Conservation (phyloP, 2,797 vertebrate species). For the Valencia hispanica region DNA sequence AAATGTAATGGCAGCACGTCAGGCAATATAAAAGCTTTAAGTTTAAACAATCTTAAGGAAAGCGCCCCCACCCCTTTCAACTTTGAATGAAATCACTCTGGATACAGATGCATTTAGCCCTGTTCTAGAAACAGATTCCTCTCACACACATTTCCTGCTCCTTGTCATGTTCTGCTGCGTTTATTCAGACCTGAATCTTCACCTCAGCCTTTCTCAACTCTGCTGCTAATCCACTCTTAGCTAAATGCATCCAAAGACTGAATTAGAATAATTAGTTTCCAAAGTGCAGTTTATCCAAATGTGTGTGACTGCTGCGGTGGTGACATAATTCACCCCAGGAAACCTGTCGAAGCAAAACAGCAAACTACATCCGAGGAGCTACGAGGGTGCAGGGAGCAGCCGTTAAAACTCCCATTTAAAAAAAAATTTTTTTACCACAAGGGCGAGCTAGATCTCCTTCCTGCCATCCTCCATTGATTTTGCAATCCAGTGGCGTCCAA, state of each 20-base stretch:
- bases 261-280: slow-evolving; percentile 46
- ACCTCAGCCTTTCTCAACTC: slow-evolving; percentile 9
- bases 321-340: slow-evolving; percentile 55
- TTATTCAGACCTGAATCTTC: slow-evolving; percentile 11
- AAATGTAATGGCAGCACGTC: too few relatives aligned
- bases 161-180: slow-evolving; percentile 32
- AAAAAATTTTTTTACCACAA: slow-evolving; percentile 48
- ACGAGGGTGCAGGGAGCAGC: slow-evolving; percentile 17
- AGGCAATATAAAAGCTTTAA: too few relatives aligned
- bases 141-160: slow-evolving; percentile 32
- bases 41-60: not conserved
- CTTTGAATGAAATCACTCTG: too few relatives aligned
- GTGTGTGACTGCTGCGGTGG: slow-evolving; percentile 44
- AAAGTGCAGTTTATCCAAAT: slow-evolving; percentile 41
- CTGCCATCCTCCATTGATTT: slow-evolving; percentile 77
- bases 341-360: slow-evolving; percentile 52
- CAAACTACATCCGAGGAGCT: slow-evolving; percentile 33
- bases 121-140: slow-evolving; percentile 26
- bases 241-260: slow-evolving; percentile 37
- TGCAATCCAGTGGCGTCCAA: slow-evolving; percentile 70
- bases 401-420: not conserved
- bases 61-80: not conserved
- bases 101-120: slow-evolving; percentile 2
- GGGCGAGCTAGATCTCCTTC: slow-evolving; percentile 64
- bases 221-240: slow-evolving; percentile 37